Base-by-base conservation (phyloP, 2,113 vertebrate species). In the Thryonomys swinderianus region DNA sequence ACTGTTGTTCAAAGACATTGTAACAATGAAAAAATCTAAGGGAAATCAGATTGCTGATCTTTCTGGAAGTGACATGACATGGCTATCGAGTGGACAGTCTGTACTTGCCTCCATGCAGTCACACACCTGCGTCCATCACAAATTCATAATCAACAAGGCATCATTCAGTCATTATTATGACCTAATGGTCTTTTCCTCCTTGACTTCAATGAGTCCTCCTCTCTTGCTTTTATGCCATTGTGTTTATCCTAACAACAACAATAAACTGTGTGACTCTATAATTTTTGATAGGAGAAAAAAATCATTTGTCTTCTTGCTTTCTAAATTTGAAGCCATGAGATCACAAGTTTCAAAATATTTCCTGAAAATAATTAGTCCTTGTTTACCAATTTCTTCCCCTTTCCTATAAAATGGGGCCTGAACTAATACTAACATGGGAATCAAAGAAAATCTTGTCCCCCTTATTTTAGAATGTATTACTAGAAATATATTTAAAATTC, bases 301-400 rank as follows among this genome's bases (percentile, higher is more conserved):
- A 71, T 92, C 83, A 85, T 45, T 62, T 85, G 13, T 57, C 9
- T 2, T 83, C 48, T 79, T 71, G 78, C 8, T 88, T 88, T 93
- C 55, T 96, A 82, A 94, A 93, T 40, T 95, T 95, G 84, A 92
- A 95, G 61, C 76, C 40, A 13, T n/a, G 23, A 87, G 7, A 32
- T 88, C 17, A 23, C 61, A 1, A 17, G n/a, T 12, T 45, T 45
- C 42, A 42, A n/a, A 27, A 73, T 90, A 76, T 51, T 73, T 85
- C 96, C 73, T 94, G 67, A 66, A 97, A 53, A 59, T 61, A 71
- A 42, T 92, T 78, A 78, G 40, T 7, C 0, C 12, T 42, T 3
- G 25, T 71, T 71, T 23, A 45, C 40, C 89, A 9, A 34, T 95
- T 85, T 73, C 16, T 53, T 10, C 7, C 9, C n/a, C 71, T 30